Base-by-base conservation (phyloP, 2,797 vertebrate genomes). In the Lacerta agilis region DNA sequence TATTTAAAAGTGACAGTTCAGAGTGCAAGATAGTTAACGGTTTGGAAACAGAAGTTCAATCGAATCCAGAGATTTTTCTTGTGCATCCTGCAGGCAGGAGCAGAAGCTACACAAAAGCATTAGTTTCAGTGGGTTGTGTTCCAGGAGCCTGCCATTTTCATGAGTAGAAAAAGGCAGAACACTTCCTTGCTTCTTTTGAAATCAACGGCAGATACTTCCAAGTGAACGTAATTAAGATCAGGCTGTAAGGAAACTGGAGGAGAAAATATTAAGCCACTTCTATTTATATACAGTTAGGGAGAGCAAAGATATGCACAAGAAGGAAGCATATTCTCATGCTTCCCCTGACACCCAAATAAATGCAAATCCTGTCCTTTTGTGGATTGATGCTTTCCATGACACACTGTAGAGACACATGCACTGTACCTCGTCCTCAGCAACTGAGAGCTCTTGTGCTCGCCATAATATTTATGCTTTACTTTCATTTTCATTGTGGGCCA, bases 341-440 rank as follows among this genome's bases (percentile, higher is more conserved):
- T 76, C 25, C 13, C 36, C 36, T 13, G 20, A 20, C 15, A 11
- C 55, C 45, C 69, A 75, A 11, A 3, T 67, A n/a, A 45, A 66
- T 78, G 25, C 18, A 41, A 85, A 73, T 41, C n/a, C 9, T 73
- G 8, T 72, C 5, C 29, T 88, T 49, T 75, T 66, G 55, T 27
- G 64, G 82, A 87, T 88, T 87, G 86, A 86, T 93, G 85, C 94
- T 92, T 93, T 94, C 83, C 92, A 90, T 94, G 94, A 88, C 93
- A 91, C 83, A 92, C 87, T 94, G 91, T 91, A 86, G 36, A 92
- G 85, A 94, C 88, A 73, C 67, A 82, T 58, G 55, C 64, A 79
- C 92, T 93, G 80, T 82, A 93, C 82, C 69, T 69, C 29, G 9
- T 85, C 83, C 89, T 85, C 94, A 82, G 86, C 87, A 78, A 64